Percentiles rank a stretch among this genome's conserved stretches.
phyloP scores from a whole-genome alignment of 2,113 vertebrate genomes.

The Megalops atlanticus region DNA sequence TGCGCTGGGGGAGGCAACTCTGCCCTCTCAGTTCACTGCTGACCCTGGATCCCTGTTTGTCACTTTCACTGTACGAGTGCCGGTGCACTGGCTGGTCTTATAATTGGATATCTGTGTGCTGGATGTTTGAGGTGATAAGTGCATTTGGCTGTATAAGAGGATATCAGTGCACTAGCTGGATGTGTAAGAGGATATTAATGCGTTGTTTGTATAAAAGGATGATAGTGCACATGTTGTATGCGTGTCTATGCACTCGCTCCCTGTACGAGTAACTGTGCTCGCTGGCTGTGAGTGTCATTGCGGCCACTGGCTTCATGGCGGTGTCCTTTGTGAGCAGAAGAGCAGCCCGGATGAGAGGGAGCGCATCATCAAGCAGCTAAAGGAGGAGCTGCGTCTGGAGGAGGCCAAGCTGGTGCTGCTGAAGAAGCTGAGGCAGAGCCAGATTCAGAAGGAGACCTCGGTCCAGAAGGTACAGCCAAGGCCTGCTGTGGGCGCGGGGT shows the following conservation, averaged over 20 bases:
- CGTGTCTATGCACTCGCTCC: not conserved
- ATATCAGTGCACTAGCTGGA: too few species aligned
- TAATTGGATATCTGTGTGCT: too few species aligned
- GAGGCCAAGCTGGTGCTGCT: constrained; percentile 94
- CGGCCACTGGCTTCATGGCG: not conserved
- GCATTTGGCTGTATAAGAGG: too few species aligned
- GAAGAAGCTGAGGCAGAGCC: constrained; percentile 95
- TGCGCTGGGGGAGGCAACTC: too few species aligned
- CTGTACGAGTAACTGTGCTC: not conserved
- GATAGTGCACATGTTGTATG: too few species aligned
- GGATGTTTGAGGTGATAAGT: too few species aligned
- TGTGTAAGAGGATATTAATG: too few species aligned
- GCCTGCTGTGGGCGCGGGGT: not conserved
- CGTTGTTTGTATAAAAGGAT: too few species aligned
- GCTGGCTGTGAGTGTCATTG: too few species aligned
- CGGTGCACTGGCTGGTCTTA: too few species aligned
- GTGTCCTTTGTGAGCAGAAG: constrained; percentile 67
- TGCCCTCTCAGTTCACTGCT: too few species aligned
- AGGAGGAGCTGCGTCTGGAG: constrained; percentile 91
- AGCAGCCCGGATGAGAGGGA: constrained; percentile 89
- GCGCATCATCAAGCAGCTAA: constrained; percentile 86
- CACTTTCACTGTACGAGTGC: not conserved
- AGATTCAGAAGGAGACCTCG: constrained; percentile 89
- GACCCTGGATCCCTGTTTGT: too few species aligned
- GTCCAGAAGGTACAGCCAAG: constrained; percentile 81